phyloP scores from a whole-genome alignment of 2,113 vertebrate genomes.

The Acanthochromis polyacanthus region DNA sequence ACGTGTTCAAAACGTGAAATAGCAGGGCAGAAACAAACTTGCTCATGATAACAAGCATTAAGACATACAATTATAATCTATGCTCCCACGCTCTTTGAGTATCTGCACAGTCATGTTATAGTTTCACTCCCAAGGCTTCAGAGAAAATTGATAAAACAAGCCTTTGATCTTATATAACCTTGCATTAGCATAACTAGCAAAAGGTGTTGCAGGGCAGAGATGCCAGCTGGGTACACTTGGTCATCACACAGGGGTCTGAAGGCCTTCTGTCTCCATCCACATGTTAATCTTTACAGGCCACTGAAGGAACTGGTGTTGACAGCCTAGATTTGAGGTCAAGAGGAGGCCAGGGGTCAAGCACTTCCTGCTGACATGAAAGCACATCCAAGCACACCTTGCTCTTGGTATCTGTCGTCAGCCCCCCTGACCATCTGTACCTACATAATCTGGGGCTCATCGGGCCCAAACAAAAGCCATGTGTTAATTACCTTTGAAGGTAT shows the following conservation, averaged over 20 bases:
- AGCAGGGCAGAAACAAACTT: constrained; percentile 31
- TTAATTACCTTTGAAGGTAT: constrained; percentile 88
- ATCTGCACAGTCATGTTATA: constrained; percentile 7
- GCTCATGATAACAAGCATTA: background rate
- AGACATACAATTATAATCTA: constrained; percentile 17
- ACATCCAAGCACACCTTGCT: constrained; percentile 84
- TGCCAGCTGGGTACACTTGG: constrained; percentile 65
- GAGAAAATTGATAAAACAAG: constrained; percentile 28
- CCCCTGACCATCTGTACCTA: constrained; percentile 81
- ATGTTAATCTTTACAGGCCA: constrained; percentile 83
- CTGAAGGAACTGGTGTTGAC: constrained; percentile 83
- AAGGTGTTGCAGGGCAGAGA: constrained; percentile 49
- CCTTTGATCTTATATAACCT: constrained; percentile 58
- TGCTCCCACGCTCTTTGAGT: background rate
- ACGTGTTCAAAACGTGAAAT: constrained; percentile 23
- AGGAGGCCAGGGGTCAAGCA: constrained; percentile 81
- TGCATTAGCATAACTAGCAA: constrained; percentile 50
- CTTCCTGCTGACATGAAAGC: constrained; percentile 86
- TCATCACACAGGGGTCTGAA: constrained; percentile 45
- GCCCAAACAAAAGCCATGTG: constrained; percentile 86
- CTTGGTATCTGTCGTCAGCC: constrained; percentile 74
- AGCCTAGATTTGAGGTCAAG: constrained; percentile 81
- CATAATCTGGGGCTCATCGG: constrained; percentile 83
- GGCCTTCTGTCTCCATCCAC: constrained; percentile 73
- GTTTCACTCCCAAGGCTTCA: constrained; percentile 20